Percentiles rank a stretch among this genome's conserved stretches.
These are phyloP conservation scores for Chroicocephalus ridibundus DNA, from an alignment of 2,113 vertebrate species.

Conservation along the genomic window DNA sequence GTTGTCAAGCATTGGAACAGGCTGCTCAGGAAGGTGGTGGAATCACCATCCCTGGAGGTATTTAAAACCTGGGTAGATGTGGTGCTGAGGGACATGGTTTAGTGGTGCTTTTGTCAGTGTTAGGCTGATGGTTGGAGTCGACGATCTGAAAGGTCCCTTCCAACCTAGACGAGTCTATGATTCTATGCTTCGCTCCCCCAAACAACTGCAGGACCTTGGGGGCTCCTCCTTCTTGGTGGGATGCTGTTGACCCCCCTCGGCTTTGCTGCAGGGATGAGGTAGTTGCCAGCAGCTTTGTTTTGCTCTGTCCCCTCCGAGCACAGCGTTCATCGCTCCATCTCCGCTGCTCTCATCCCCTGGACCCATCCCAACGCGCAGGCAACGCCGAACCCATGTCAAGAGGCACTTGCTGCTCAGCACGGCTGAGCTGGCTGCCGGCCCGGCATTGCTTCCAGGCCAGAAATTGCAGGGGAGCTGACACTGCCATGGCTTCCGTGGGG, in stretches of 20 bases:
- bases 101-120: neutral
- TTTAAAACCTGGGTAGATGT: neutral
- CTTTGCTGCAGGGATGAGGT: neutral
- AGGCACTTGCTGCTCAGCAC: conserved; percentile 2
- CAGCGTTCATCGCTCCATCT: neutral
- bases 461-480: neutral
- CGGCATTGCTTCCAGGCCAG: neutral
- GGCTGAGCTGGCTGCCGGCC: conserved; percentile 24
- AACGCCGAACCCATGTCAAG: neutral
- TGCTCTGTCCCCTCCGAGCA: neutral
- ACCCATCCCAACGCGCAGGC: neutral
- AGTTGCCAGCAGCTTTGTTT: conserved; percentile 1
- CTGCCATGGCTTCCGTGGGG: neutral
- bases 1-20: neutral
- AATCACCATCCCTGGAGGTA: neutral
- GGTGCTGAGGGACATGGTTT: neutral
- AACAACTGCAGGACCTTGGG: neutral
- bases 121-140: neutral
- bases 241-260: neutral
- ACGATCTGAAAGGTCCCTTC: neutral
- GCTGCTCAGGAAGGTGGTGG: neutral
- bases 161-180: neutral
- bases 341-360: neutral
- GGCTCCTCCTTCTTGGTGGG: neutral
- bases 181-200: neutral